Base-by-base conservation (phyloP, 2,797 vertebrate genomes). In the Enteromius thamalakanensis region DNA sequence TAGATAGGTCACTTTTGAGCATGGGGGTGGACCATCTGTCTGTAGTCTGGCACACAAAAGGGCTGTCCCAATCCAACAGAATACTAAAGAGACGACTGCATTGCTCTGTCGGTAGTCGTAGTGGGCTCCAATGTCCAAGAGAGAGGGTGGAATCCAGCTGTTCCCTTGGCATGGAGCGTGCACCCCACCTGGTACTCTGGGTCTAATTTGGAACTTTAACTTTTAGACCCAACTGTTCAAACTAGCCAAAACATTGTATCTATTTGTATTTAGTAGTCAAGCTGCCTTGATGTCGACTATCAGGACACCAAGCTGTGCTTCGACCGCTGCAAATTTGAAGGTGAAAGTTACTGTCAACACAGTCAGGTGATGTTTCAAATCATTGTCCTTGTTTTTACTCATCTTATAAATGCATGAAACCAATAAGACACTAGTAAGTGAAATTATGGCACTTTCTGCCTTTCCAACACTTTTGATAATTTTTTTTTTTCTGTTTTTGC, bases 391-490 rank as follows among this genome's bases (percentile, higher is more conserved):
- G 51, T 29, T 65, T 83, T 68, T 32, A 53, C 74, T 29, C 34
- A 64, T 80, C 60, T 5, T 67, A 83, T 80, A 53, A 87, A 91
- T 55, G 86, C 81, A 82, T 86, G 83, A 86, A 91, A 84, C 86
- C 87, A 90, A 71, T 92, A 93, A 92, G 92, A 94, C 92, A 93
- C 90, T 90, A 87, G 69, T 87, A 89, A 91, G 78, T 78, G 79
- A 90, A 91, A 90, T 89, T 92, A 93, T 94, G 94, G 94, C 94
- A 94, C 94, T 92, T 93, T 93, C 88, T 92, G 91, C 89, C 88
- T 90, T 70, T 89, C 85, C 77, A 58, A 91, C 84, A 84, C 79
- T 86, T 76, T 60, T 76, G 34, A 68, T 62, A 8, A 23, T 12
- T 45, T 42, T 62, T 53, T 72, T 81, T 60, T 79, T 62, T 60